These are phyloP conservation scores for Acanthosepion esculentum DNA, from an alignment of 2,888 invertebrate genomes.

Conservation along the genomic window DNA sequence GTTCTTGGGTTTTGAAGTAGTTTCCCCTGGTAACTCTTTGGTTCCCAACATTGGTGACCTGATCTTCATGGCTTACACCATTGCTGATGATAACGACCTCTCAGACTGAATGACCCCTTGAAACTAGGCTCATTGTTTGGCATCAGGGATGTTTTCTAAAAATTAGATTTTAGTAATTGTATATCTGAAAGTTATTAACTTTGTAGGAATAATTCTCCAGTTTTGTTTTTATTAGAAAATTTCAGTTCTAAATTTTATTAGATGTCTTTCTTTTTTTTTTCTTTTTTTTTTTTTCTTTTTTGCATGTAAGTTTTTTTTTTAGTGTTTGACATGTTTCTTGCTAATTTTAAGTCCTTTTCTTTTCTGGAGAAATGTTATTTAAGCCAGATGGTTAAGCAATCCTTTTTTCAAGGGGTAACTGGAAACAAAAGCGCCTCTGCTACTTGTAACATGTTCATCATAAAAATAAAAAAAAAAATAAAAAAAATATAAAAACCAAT, in stretches of 20 bases:
- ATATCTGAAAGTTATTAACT: background rate
- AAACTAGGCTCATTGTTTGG: background rate
- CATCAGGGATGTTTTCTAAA: conserved; percentile 40
- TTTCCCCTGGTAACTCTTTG: conserved; percentile 85
- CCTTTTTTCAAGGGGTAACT: conserved; percentile 9
- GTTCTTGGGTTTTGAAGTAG: conserved; percentile 93
- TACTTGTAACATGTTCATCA: background rate
- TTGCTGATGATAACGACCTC: conserved; percentile 64
- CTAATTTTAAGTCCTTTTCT: background rate
- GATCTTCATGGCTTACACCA: conserved; percentile 79
- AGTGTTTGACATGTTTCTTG: conserved; percentile 33
- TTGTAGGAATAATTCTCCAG: background rate
- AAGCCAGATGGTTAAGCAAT: background rate
- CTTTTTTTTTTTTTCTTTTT: too few relatives aligned
- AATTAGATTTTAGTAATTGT: background rate
- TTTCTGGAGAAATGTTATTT: background rate
- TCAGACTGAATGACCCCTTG: conserved; percentile 34
- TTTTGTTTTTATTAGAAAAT: background rate
- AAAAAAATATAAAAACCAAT: background rate
- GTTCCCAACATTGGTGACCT: conserved; percentile 82
- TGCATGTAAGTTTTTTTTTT: background rate
- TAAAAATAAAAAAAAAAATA: background rate
- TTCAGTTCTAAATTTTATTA: background rate
- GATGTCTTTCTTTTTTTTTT: background rate
- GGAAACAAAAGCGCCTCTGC: background rate